A percentile compares a stretch with the other conserved stretches of the same genome.
phyloP scores from a whole-genome alignment of 2,113 vertebrate genomes.

The Nothobranchius furzeri region DNA sequence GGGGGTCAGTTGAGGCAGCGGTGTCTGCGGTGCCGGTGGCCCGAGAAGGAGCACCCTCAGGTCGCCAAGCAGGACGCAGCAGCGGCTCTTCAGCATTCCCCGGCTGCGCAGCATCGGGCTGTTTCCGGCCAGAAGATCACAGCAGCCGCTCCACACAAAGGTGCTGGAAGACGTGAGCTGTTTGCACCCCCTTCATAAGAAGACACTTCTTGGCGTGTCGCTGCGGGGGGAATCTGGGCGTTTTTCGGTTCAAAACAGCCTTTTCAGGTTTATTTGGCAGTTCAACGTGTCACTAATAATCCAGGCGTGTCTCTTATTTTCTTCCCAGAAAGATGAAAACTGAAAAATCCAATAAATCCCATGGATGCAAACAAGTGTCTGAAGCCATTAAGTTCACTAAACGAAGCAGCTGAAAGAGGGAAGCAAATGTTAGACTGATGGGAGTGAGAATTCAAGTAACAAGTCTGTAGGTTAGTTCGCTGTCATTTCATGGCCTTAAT shows the following conservation, averaged over 20 bases:
- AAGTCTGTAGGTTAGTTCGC: constrained; percentile 48
- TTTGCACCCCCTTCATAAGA: constrained; percentile 60
- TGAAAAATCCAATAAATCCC: constrained; percentile 59
- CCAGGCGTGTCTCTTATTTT: constrained; percentile 32
- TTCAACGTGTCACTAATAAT: constrained; percentile 2
- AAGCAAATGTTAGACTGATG: constrained; percentile 63
- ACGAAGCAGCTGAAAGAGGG: constrained; percentile 49
- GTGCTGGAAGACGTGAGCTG: constrained; percentile 74
- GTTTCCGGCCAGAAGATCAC: constrained; percentile 72
- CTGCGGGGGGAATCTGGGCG: constrained; percentile 23
- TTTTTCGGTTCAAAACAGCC: constrained; percentile 19
- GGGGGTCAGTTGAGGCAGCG: constrained; percentile 79
- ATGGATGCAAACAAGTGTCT: constrained; percentile 79
- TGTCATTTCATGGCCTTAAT: constrained; percentile 54
- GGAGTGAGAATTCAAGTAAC: constrained; percentile 60
- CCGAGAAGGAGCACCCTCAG: constrained; percentile 94
- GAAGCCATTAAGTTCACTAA: constrained; percentile 73
- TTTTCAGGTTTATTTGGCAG: constrained; percentile 14
- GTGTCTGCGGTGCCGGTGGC: constrained; percentile 84
- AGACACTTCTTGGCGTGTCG: constrained; percentile 48
- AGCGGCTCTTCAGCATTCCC: constrained; percentile 97
- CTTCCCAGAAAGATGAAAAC: constrained; percentile 38
- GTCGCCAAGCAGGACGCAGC: constrained; percentile 96
- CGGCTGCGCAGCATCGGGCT: constrained; percentile 89
- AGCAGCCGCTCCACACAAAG: constrained; percentile 70